phyloP scores from a whole-genome alignment of 2,797 vertebrate species.

The Erpetoichthys calabaricus region DNA sequence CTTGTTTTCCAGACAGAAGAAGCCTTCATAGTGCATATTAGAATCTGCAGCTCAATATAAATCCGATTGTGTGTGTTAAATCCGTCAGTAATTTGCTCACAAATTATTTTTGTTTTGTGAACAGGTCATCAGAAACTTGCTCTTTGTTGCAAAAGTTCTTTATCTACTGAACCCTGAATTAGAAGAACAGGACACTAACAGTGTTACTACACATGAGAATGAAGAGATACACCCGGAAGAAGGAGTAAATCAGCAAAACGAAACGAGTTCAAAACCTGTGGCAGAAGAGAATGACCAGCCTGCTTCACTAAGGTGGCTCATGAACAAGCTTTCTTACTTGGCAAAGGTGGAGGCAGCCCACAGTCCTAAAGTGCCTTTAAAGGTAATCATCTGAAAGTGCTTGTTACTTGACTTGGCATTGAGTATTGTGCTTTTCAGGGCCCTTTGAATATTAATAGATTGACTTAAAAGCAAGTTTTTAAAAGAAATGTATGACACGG shows the following conservation, averaged over 20 bases:
- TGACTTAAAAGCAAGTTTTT: no score
- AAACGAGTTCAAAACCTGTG: constrained; percentile 10
- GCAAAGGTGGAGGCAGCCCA: constrained; percentile 80
- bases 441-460: no score
- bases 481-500: no score
- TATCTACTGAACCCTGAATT: constrained; percentile 66
- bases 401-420: no score
- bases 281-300: constrained; percentile 41
- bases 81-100: no score
- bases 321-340: constrained; percentile 69
- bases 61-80: no score
- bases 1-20: no score
- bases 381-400: constrained; percentile 41
- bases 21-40: no score
- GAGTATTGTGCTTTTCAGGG: no score
- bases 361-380: constrained; percentile 70
- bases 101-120: constrained; percentile 6
- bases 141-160: constrained; percentile 81
- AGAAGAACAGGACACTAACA: constrained; percentile 22
- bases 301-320: constrained; percentile 74
- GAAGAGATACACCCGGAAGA: constrained; percentile 14
- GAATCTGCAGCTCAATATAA: no score
- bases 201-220: constrained; percentile 10
- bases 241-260: constrained; percentile 17
- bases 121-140: constrained; percentile 89